Evolutionary conservation across 2,888 invertebrate genomes (phyloP), one percentile per base, ranked within the genome.

Genomic region (Hoplodrina blanda): DNA sequence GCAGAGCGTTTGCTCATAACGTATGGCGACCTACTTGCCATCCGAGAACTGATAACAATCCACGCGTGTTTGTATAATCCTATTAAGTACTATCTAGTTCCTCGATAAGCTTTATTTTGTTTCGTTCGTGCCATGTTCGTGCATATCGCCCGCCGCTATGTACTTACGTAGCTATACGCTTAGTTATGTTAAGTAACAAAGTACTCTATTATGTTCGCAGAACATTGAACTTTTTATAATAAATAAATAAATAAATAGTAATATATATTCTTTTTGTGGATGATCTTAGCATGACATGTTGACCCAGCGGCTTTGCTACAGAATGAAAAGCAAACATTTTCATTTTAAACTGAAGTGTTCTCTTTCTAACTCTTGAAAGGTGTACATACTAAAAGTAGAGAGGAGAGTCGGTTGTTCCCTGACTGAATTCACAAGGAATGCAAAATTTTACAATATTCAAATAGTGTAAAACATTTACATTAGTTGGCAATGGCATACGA

Each of bases 1-100:
- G 55, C 17, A 37, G 17, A 37, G 37, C 64, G 25, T 15, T 19
- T 8, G 54, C 49, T 56, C 30, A 1, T 10, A 56, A 15, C 15
- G 30, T 44, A 20, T n/a, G 30, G 41, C 37, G 59, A 46, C 69
- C 69, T 69, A 69, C 69, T 69, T 59, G 57, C 33, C 20, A 3
- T 19, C 44, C 33, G n/a, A 20, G n/a, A 33, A 25, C 25, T 59
- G 69, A 69, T 54, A 53, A 69, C 25, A 54, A 46, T 37, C 19
- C 33, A 54, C 46, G 46, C 41, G 20, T 57, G 44, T 59, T 53
- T 20, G 50, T 57, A 11, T 68, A 69, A 57, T 59, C 69, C 33
- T 68, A 44, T 11, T 56, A 20, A 20, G 33, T 57, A 33, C 11
- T 67, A 68, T 68, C 69, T 44, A 30, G 50, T 33, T 44, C 17